Evolutionary conservation across 1,140 invertebrate species (phyloP).

Genomic region (Zaprionus africanus): DNA sequence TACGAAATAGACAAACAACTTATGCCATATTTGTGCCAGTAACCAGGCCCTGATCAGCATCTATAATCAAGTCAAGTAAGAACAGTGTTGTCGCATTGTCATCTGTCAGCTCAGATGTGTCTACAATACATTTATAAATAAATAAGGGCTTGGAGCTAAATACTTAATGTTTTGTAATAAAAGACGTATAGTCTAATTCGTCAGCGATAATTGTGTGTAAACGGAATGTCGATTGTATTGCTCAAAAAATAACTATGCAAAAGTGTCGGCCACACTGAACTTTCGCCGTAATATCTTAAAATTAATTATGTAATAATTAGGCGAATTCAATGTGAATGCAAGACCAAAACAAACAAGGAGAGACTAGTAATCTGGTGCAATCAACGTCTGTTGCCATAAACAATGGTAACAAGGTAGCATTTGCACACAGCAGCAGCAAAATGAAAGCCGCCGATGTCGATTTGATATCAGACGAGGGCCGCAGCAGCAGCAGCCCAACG

Average conservation of each 20-base stretch:
- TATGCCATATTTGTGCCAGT: neutral
- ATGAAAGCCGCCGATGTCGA: slow-evolving; percentile 60
- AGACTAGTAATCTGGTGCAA: slow-evolving; percentile 36
- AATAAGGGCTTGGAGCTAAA: slow-evolving; percentile 1
- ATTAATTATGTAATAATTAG: slow-evolving; percentile 71
- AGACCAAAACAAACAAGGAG: slow-evolving; percentile 62
- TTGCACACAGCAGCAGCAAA: slow-evolving; percentile 41
- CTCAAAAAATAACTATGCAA: slow-evolving; percentile 14
- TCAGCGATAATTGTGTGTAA: neutral
- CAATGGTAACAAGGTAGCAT: slow-evolving; percentile 67
- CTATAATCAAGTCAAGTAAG: slow-evolving; percentile 1
- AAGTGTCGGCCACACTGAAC: slow-evolving; percentile 31
- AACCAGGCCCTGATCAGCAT: neutral
- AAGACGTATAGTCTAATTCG: neutral
- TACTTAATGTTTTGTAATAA: slow-evolving; percentile 22
- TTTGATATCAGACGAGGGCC: slow-evolving; percentile 7
- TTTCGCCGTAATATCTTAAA: slow-evolving; percentile 49
- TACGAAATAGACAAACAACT: neutral
- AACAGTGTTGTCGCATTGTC: slow-evolving; percentile 33
- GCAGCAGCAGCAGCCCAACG: slow-evolving; percentile 10
- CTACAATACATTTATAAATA: slow-evolving; percentile 36
- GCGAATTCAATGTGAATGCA: slow-evolving; percentile 62
- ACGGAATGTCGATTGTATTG: neutral
- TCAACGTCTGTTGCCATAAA: slow-evolving; percentile 43
- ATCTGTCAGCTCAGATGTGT: slow-evolving; percentile 15